A percentile compares a stretch with the other conserved stretches of the same genome.
Evolutionary conservation across 1,140 invertebrate species (phyloP).

Genomic region (Oscheius sp.): DNA sequence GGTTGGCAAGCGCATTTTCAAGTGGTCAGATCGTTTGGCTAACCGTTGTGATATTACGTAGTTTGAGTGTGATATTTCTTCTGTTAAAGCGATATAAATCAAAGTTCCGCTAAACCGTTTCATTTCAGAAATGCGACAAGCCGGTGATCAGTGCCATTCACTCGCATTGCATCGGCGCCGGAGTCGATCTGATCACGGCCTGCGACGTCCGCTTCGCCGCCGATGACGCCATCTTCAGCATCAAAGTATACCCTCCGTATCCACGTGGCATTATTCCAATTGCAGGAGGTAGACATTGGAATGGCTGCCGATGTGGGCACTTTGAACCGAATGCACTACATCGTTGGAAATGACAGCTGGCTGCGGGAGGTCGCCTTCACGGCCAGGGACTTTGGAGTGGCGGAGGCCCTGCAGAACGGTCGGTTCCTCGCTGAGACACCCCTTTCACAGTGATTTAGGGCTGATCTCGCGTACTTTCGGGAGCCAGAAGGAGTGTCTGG

Average conservation of each 20-base stretch:
- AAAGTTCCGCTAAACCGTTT: too few relatives aligned
- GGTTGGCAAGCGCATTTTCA: neutral
- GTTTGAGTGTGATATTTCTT: too few relatives aligned
- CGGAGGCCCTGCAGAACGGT: slow-evolving; percentile 76
- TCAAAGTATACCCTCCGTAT: slow-evolving; percentile 73
- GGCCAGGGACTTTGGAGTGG: slow-evolving; percentile 74
- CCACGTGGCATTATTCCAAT: neutral
- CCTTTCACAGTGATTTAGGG: slow-evolving; percentile 16
- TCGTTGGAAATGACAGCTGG: slow-evolving; percentile 81
- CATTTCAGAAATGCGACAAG: slow-evolving; percentile 78
- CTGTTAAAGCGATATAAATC: too few relatives aligned
- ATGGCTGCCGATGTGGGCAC: slow-evolving; percentile 90
- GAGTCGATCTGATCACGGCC: slow-evolving; percentile 79
- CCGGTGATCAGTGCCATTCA: slow-evolving; percentile 85
- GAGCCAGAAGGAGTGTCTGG: slow-evolving; percentile 67
- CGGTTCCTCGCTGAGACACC: slow-evolving; percentile 65
- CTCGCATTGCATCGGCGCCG: slow-evolving; percentile 83
- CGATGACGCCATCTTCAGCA: slow-evolving; percentile 84
- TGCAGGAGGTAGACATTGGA: slow-evolving; percentile 68
- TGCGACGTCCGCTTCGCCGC: slow-evolving; percentile 88
- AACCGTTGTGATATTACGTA: too few relatives aligned
- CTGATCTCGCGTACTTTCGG: slow-evolving; percentile 30
- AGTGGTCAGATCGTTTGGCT: neutral
- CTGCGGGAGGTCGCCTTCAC: slow-evolving; percentile 83
- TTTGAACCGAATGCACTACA: slow-evolving; percentile 84